Evolutionary conservation across 2,888 invertebrate species (phyloP), one percentile per base, ranked within the genome.

Genomic region (Lutraria lutraria): DNA sequence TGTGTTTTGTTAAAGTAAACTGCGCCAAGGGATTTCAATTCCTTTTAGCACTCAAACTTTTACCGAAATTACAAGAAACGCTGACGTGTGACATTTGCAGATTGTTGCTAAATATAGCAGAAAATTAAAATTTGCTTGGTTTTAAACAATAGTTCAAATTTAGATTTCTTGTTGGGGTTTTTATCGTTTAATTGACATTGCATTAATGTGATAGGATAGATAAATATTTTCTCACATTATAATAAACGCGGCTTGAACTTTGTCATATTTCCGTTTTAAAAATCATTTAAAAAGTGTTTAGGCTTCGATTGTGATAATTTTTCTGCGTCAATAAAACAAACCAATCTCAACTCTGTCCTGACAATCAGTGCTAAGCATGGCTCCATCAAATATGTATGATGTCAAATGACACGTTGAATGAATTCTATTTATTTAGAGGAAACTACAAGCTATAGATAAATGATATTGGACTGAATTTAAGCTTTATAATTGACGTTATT

Each of bases 321-420:
- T 13, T 25, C 63, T 10, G 25, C n/a, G 25, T 25, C 63, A 68
- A 68, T 68, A 68, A 68, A 68, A 25, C 25, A 68, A 25, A 10
- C n/a, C n/a, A 68, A 8, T 68, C 63, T n/a, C 12, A 25, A 68
- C 63, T 12, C 29, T 19, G 31, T 34, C 31, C 0, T n/a, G 31
- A 34, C 34, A 76, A 34, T 76, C 76, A 15, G 34, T 3, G 31
- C 6, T 31, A 76, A 76, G 31, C 34, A 76, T 76, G 19, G 31
- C 31, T 31, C 34, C 76, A 76, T 76, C 76, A 76, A 76, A 31
- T 76, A 76, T 76, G 76, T 15, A 76, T 76, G 76, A 34, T 76
- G 76, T 76, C 31, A 76, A 76, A 76, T 76, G 76, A 76, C 34
- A 76, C 76, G 76, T 76, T 76, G 31, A 76, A 76, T 76, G 19